Base-by-base conservation (phyloP, 2,797 vertebrate species). In the Distichodus sexfasciatus region DNA sequence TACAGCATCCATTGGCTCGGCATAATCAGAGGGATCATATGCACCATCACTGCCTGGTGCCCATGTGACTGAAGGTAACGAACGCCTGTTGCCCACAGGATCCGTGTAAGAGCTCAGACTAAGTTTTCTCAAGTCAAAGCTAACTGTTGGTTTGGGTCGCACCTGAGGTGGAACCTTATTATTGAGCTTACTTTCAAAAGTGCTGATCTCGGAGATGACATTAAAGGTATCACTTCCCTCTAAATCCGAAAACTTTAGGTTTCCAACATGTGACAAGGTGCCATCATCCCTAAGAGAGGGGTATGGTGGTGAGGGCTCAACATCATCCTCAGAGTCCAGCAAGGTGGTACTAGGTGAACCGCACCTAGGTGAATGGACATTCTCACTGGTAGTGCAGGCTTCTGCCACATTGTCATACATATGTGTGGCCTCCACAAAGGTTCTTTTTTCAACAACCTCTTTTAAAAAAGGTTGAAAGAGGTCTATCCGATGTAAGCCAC, bases 381-480 rank as follows among this genome's bases (percentile, higher is more conserved):
- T 96, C 77, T 99, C 97, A 0, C 91, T 92, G 2, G 91, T 90
- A 80, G 89, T 80, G 70, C 94, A 95, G 9, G 94, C 94, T 64
- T 99, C 97, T 0, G 97, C 95, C 1, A 85, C 95, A 3, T 95
- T 93, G 77, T 99, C 97, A n/a, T 98, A 99, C 94, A 96, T 97
- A 74, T 98, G 96, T 0, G 95, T 86, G 12, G 96, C 96, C 76
- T 99, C 97, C 0, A 99, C 87, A 15, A 97, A 91, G 59, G 84
- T 98, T 77, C 92, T 94, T 75, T 95, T 96, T 75, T 98, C 97
- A 58, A 93, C 78, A 1, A 94, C 95, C 0, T 99, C 96, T 66
- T 94, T 96, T 55, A 99, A 90, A 72, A 98, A 99, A 0, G 91
- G 72, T 33, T 96, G 94, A 82, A 98, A 97, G 67, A 91, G 83